Evolutionary conservation across 2,797 vertebrate species (phyloP), one percentile per base, ranked within the genome.

Genomic region (Sorex maritimensis): DNA sequence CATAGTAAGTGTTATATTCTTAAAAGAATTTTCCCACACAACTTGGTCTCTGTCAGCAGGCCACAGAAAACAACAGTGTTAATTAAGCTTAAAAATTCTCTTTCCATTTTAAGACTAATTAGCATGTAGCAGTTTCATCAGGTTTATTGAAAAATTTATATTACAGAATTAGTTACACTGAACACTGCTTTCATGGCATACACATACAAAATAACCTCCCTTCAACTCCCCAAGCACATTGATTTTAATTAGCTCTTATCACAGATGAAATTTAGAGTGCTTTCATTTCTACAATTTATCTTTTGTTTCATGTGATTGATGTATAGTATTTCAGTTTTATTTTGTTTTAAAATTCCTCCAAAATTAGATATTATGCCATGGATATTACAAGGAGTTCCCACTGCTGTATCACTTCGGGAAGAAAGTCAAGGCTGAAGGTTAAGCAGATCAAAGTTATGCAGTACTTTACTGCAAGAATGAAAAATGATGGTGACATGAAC

Each of bases 51-150:
- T 95, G 93, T 96, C 95, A 96, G 78, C 95, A 93, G 87, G 95
- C 94, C 92, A 94, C 89, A 95, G 49, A 95, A 96, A 96, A 91
- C 85, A 95, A 94, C 92, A 93, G 87, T 91, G 95, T 94, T 97
- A 96, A 96, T 96, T 95, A 97, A 95, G 94, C 93, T 96, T 94
- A 92, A 97, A 97, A 96, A 96, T 95, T 69, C 71, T 88, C 94
- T 95, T 96, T 96, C 96, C 91, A 92, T 96, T 96, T 96, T 95
- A 87, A 95, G 92, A 91, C 95, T 96, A 95, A 97, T 97, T 96
- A 97, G 91, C 95, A 95, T 96, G 90, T 88, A 94, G 84, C 96
- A 95, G 92, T 95, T 97, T 95, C 94, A 96, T 97, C 92, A 86
- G 83, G 85, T 92, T 96, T 97, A 95, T 91, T 94, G 89, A 94